phyloP scores from a whole-genome alignment of 1,140 invertebrate species.

The Nasonia longicornis region DNA sequence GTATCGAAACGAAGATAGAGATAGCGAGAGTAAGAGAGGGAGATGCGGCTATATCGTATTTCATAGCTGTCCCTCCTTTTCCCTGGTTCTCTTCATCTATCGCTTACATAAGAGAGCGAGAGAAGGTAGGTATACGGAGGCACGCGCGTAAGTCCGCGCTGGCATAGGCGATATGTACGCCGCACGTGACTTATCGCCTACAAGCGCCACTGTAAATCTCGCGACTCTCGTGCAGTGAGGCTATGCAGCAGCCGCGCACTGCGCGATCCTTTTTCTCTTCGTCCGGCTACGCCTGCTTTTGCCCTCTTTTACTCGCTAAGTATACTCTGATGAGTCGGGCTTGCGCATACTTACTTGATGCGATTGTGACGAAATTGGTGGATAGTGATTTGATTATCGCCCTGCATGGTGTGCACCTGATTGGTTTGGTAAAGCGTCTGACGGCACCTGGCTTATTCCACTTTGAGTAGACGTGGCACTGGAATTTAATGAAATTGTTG shows the following conservation, averaged over 20 bases:
- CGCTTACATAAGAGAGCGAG: neutral
- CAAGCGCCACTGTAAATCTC: slow-evolving; percentile 65
- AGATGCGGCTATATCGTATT: slow-evolving; percentile 24
- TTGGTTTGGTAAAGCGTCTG: too few species aligned
- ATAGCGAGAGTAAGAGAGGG: neutral
- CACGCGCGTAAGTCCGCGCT: slow-evolving; percentile 57
- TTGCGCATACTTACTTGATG: too few species aligned
- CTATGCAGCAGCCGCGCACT: too few species aligned
- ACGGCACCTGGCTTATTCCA: too few species aligned
- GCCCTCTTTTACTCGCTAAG: neutral
- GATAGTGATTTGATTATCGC: too few species aligned
- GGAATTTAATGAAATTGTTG: too few species aligned
- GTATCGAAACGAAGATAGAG: slow-evolving; percentile 12
- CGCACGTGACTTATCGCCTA: slow-evolving; percentile 64
- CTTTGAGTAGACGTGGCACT: too few species aligned
- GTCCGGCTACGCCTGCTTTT: neutral
- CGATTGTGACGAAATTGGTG: too few species aligned
- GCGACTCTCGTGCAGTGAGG: neutral
- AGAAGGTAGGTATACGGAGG: neutral
- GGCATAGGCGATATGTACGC: slow-evolving; percentile 58
- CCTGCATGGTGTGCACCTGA: too few species aligned
- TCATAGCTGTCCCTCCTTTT: neutral
- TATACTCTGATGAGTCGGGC: neutral
- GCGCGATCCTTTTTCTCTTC: neutral
- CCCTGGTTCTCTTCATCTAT: neutral